Evolutionary conservation across 2,797 vertebrate species (phyloP), one percentile per base, ranked within the genome.

Genomic region (Tragopan temminckii): DNA sequence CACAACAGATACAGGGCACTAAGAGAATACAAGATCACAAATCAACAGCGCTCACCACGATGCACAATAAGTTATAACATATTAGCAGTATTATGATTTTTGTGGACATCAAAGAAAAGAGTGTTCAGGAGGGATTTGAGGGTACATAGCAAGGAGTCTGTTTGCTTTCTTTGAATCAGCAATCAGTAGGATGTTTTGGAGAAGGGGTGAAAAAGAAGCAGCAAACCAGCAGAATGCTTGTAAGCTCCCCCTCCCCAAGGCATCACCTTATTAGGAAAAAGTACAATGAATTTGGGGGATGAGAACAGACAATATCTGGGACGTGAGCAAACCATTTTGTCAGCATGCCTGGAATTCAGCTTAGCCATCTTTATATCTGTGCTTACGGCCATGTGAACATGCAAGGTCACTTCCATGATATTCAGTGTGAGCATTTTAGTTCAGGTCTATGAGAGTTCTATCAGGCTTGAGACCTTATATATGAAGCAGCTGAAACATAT

Each of bases 291-390:
- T 61, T 61, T 59, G 27, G 43, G 18, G 21, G 48, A 85, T 57
- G 17, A 61, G 55, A 90, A 55, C 25, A 85, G 91, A 75, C 61
- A 85, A 38, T 53, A 52, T 50, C 8, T 70, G 36, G 71, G 45
- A 91, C 75, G 71, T 21, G 50, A 91, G 75, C 45, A 89, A 84
- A 89, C 64, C 1, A 79, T 94, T 86, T 86, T 95, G 53, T 93
- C 68, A 88, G 75, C 61, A 77, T 71, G 78, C 80, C 68, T 95
- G 42, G 84, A 91, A 87, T 58, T 89, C 40, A n/a, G 7, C 69
- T 91, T 88, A 89, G 23, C n/a, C 61, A 61, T 86, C 57, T 84
- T 80, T 74, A 2, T 43, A 83, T 85, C 82, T 62, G 31, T 58
- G 93, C 80, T 80, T 88, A 81, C 79, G 68, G 78, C 80, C 78